Evolutionary conservation across 2,113 vertebrate species (phyloP).

Genomic region (Pimephales promelas): DNA sequence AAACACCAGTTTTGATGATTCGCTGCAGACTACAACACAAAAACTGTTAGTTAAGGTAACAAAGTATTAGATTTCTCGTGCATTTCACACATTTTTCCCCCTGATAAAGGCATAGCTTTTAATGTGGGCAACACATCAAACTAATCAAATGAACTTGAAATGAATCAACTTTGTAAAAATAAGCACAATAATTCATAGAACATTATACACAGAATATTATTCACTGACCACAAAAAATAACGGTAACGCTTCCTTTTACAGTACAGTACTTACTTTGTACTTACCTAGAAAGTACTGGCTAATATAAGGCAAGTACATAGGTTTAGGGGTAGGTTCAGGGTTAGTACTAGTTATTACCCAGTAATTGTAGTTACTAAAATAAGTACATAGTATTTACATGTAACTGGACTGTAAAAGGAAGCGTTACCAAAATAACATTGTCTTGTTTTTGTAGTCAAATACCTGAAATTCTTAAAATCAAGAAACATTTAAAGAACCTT

Average conservation of each 20-base stretch:
- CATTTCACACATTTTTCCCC: neutral
- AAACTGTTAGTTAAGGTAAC: neutral
- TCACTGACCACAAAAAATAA: too few relatives aligned
- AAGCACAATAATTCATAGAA: neutral
- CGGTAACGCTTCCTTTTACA: too few relatives aligned
- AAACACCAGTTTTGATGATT: constrained; percentile 43
- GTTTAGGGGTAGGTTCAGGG: too few relatives aligned
- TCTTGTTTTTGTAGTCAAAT: neutral
- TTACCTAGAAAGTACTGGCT: too few relatives aligned
- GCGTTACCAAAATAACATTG: too few relatives aligned
- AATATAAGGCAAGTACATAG: too few relatives aligned
- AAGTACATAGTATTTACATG: too few relatives aligned
- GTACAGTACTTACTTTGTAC: too few relatives aligned
- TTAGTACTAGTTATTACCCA: too few relatives aligned
- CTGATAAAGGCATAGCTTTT: neutral
- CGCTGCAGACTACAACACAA: constrained; percentile 40
- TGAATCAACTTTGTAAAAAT: neutral
- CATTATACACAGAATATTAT: too few relatives aligned
- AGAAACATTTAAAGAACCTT: neutral
- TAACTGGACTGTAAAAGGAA: too few relatives aligned
- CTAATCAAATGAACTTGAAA: neutral
- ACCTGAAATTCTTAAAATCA: neutral
- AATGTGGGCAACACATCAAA: neutral
- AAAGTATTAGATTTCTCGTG: neutral
- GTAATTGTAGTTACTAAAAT: too few relatives aligned